These are phyloP conservation scores for Lophochroa leadbeateri DNA, from an alignment of 2,113 vertebrate species.

Conservation along the genomic window DNA sequence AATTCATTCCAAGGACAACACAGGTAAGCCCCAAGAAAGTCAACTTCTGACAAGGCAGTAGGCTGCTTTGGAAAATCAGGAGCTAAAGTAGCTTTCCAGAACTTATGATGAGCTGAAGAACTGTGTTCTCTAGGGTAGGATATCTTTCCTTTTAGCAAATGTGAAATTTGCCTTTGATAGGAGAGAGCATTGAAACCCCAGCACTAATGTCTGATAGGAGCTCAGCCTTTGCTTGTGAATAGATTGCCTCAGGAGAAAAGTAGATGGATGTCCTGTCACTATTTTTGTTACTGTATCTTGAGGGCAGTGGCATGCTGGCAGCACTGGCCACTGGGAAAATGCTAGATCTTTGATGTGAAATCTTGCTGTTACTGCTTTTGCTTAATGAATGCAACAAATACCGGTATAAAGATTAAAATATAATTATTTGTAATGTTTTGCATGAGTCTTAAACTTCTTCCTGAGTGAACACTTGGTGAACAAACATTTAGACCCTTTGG, in stretches of 20 bases:
- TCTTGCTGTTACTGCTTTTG: neutral
- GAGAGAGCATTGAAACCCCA: neutral
- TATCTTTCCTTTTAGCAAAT: neutral
- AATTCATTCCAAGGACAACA: neutral
- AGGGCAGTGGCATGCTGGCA: neutral
- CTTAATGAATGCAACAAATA: neutral
- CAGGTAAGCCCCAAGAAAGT: neutral
- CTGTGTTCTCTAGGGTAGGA: neutral
- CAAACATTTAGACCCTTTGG: rapidly evolving
- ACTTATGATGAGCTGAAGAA: neutral
- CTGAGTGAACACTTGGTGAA: neutral
- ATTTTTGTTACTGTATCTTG: neutral
- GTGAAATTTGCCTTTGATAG: neutral
- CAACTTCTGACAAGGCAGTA: neutral
- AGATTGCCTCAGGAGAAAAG: neutral
- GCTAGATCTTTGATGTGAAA: neutral
- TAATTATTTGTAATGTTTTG: neutral
- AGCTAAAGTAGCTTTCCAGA: neutral
- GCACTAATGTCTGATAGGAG: neutral
- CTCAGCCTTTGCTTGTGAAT: neutral
- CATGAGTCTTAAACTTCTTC: neutral
- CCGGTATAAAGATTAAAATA: neutral
- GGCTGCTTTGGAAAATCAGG: neutral
- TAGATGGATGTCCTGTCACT: neutral
- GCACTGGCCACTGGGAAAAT: neutral